phyloP scores from a whole-genome alignment of 2,888 invertebrate genomes.

The Celastrina argiolus region DNA sequence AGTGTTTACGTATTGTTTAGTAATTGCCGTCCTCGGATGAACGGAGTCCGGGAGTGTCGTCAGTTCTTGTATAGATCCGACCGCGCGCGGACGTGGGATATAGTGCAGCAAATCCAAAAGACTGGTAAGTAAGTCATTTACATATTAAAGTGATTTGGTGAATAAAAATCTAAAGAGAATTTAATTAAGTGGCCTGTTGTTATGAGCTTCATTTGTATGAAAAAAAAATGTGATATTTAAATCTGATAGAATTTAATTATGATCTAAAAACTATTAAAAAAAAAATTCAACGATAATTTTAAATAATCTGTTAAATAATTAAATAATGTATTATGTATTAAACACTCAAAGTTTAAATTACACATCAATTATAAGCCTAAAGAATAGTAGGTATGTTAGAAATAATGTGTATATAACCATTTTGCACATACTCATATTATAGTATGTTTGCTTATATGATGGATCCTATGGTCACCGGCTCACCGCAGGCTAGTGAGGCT shows the following conservation, averaged over 20 bases:
- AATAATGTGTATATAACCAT: background rate
- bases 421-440: background rate
- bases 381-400: background rate
- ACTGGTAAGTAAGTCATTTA: conserved; percentile 17
- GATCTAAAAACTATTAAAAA: background rate
- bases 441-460: background rate
- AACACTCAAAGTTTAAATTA: background rate
- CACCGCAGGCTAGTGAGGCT: background rate
- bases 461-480: background rate
- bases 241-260: background rate
- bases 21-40: conserved; percentile 5
- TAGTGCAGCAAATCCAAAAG: background rate
- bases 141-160: background rate
- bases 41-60: background rate
- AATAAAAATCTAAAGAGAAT: background rate
- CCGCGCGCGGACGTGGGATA: background rate
- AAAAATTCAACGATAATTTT: too few species aligned
- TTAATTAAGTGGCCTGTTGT: background rate
- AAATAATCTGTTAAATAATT: background rate
- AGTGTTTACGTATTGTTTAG: background rate
- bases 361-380: background rate
- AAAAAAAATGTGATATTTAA: background rate
- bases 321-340: background rate
- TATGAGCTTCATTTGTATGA: background rate
- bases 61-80: conserved; percentile 23